Base-by-base conservation (phyloP, 2,888 invertebrate species). In the Pilophorus perplexus region DNA sequence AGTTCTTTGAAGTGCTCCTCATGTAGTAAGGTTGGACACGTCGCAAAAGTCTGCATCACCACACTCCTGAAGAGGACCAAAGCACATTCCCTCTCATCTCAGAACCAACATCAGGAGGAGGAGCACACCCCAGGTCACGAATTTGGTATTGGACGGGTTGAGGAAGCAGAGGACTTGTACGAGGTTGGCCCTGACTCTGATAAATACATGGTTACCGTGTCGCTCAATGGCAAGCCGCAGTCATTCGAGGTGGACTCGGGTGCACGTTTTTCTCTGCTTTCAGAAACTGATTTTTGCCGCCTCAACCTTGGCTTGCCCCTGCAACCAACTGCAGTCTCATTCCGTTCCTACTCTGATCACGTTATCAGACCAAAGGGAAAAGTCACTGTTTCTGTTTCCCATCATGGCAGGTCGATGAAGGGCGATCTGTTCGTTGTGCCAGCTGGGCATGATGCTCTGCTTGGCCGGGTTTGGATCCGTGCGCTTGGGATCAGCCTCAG, bases 391-490 rank as follows among this genome's bases (percentile, higher is more conserved):
- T 54, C 37, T 38, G 65, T 54, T 25, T 23, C 65, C 25, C 40
- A 65, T 22, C 25, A 27, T 44, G 44, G 27, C 44, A 60, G 20
- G 27, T 23, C 16, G 6, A 60, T 60, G 4, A 46, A 42, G 20
- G 40, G 20, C 12, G 65, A 65, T 25, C 40, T 54, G 5, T 60
- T 60, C 28, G 25, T 46, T 46, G 60, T 60, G 1, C 60, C 60
- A 18, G 60, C 37, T 23, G 52, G 50, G 5, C 52, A 65, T 20
- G 54, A 46, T 5, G 54, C 52, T 4, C 23, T 52, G 16, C 65
- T 65, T 4, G 65, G 65, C 20, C 52, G 65, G 14, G 54, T 65
- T 37, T 65, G 52, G 65, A 65, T 65, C 5, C 52, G 54, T 22
- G 52, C 40, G 2, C 65, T 52, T 6, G 40, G 22, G 2, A 65